Base-by-base conservation (phyloP, 2,888 invertebrate species). In the Xylocampa areola region DNA sequence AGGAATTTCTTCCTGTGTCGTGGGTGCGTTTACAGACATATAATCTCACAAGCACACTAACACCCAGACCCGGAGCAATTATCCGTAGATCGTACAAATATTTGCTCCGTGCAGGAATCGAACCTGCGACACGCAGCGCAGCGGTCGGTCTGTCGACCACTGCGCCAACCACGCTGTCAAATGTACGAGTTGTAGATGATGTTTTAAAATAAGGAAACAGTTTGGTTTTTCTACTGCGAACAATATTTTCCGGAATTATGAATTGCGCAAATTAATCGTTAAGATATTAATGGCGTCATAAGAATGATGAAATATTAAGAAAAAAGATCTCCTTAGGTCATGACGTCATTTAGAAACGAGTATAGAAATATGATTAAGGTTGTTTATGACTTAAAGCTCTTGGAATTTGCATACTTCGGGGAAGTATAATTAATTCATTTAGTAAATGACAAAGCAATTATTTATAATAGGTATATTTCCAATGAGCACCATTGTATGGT, bases 231-330 rank as follows among this genome's bases (percentile, higher is more conserved):
- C 23, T 21, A 45, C 7, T 14, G 14, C 32, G 27, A 5, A 2
- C n/a, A 32, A 21, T 0, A n/a, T 23, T 47, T 62, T 25, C 48
- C 5, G 10, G 57, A 41, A 49, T 45, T 21, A 36, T 36, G 10
- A 49, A 21, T 30, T 54, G 29, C 37, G 35, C 52, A 39, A 7
- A 13, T 43, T 4, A 5, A 29, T 11, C 37, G 27, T 29, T 17
- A 8, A 25, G 21, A 21, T 21, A 21, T 0, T 14, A 19, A 11
- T 4, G 2, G 30, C 53, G 45, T 68, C 41, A 62, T 25, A 11
- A 62, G 11, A 2, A 35, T 68, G 36, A 68, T 49, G 69, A 17
- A 13, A 13, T 45, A 23, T 11, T 10, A 0, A 61, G 45, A 68
- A 35, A 62, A 44, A 39, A 19, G 27, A 1, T 33, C 29, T 19